These are phyloP conservation scores for Philereme transversata DNA, from an alignment of 2,888 invertebrate species.

Conservation along the genomic window DNA sequence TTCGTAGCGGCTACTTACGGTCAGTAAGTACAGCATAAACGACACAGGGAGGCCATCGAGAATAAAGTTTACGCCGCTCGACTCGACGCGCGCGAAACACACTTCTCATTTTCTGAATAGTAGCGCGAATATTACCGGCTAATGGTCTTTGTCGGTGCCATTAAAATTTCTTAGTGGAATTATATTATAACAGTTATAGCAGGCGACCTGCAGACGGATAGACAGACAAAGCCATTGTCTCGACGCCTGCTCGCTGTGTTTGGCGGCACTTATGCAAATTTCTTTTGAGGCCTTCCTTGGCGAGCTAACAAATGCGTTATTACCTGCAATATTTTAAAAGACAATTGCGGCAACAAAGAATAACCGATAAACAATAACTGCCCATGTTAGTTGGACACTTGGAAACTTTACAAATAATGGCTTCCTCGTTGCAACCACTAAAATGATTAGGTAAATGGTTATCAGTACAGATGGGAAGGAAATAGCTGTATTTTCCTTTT, in stretches of 20 bases:
- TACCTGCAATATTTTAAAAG: constrained; percentile 61
- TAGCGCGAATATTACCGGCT: constrained; percentile 43
- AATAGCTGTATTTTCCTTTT: constrained; percentile 1
- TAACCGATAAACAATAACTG: constrained; percentile 36
- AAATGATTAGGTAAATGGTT: constrained; percentile 2
- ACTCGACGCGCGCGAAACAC: constrained; percentile 38
- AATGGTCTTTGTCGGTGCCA: constrained; percentile 55
- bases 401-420: constrained; percentile 23
- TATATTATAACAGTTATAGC: constrained; percentile 62
- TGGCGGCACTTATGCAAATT: constrained; percentile 79
- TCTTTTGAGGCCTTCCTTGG: constrained; percentile 73
- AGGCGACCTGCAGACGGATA: constrained; percentile 66
- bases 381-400: constrained; percentile 10
- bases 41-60: constrained; percentile 36
- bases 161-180: constrained; percentile 63
- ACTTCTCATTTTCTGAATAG: constrained; percentile 41
- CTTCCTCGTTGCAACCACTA: constrained; percentile 1
- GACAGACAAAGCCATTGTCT: constrained; percentile 81
- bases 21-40: constrained; percentile 37
- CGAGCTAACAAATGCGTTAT: constrained; percentile 63
- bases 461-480: not conserved
- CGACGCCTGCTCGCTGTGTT: constrained; percentile 58
- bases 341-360: constrained; percentile 45
- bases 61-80: constrained; percentile 48
- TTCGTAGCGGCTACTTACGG: constrained; percentile 38